Evolutionary conservation across 1,140 invertebrate genomes (phyloP), one percentile per base, ranked within the genome.

Genomic region (Hycleus cichorii): DNA sequence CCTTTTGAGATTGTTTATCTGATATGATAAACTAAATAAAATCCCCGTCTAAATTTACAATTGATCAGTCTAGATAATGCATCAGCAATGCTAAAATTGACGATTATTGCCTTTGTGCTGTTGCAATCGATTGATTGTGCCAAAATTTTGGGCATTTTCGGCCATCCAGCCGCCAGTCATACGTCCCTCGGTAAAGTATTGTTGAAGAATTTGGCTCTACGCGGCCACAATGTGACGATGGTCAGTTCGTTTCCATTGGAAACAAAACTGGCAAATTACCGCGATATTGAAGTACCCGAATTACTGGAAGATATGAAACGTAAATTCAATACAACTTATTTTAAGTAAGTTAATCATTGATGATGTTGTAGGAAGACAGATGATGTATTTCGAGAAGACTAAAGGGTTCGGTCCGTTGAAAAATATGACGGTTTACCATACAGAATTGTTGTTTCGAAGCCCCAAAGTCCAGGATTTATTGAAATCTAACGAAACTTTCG

Each of bases 401-500:
- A 18, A 18, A 18, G 18, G 18, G 18, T 18, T 18, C 18, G 18
- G 18, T 18, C 18, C 18, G 18, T 18, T 18, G 18, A 18, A 18
- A 18, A 18, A 18, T 18, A 18, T 18, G 18, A 39, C 60, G 32
- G 4, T 7, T 4, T 60, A 64, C 18, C 18, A 8, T 40, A 55
- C 45, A 18, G 18, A 18, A 39, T 12, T 39, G 51, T 46, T n/a
- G 54, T 65, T 4, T 48, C 57, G 54, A 48, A 32, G 3, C 4
- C 32, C 32, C 0, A 7, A 4, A 5, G 52, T 69, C 6, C 24
- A 58, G 39, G 32, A 42, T 9, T 46, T 66, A 8, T 26, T 66
- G 9, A 57, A 59, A 45, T 64, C 61, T 2, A 46, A 58, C 12
- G 58, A 77, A 38, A 78, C 78, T 51, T 88, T 80, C 54, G 86